Evolutionary conservation across 2,113 vertebrate genomes (phyloP), one percentile per base, ranked within the genome.

Genomic region (Connochaetes taurinus): DNA sequence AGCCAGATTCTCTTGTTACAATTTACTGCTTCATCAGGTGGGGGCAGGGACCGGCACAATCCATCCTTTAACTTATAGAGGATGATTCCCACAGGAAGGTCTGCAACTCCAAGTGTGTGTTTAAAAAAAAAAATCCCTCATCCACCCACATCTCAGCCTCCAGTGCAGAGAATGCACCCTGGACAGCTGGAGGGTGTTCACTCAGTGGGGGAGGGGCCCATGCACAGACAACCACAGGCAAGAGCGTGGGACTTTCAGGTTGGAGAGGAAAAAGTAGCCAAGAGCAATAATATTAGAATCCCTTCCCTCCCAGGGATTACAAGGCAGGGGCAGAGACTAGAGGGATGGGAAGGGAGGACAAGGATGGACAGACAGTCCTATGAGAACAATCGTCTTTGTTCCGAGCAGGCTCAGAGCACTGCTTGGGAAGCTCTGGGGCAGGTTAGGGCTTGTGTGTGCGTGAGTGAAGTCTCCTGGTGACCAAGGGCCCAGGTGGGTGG

Each of bases 1-100:
- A 97, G 98, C 98, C 98, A 98, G 98, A 98, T 99, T 99, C 98
- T 98, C 98, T 97, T 98, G 98, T 99, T 98, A 99, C 98, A 98
- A 97, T 98, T 98, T 98, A 98, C 98, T 98, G 98, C 98, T 98
- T 98, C 98, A 98, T 98, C 97, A 97, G 98, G 98, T 98, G 98
- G 98, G 97, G 98, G 98, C 98, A 98, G 98, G 98, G 97, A 96
- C 92, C 93, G 96, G 78, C 98, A 98, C 97, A 95, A 95, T 96
- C 97, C 97, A 98, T 98, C 87, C 95, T 97, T 94, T 98, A 97
- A 91, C 87, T 33, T 94, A 98, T 94, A 94, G 97, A 90, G 97
- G 98, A 83, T 57, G 8, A 74, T 98, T 98, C 97, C 98, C 96
- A 95, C 78, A 98, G 92, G 98, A 97, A 98, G 95, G 88, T 52